Evolutionary conservation across 2,797 vertebrate genomes (phyloP), one percentile per base, ranked within the genome.

Genomic region (Neoniphon sammara): DNA sequence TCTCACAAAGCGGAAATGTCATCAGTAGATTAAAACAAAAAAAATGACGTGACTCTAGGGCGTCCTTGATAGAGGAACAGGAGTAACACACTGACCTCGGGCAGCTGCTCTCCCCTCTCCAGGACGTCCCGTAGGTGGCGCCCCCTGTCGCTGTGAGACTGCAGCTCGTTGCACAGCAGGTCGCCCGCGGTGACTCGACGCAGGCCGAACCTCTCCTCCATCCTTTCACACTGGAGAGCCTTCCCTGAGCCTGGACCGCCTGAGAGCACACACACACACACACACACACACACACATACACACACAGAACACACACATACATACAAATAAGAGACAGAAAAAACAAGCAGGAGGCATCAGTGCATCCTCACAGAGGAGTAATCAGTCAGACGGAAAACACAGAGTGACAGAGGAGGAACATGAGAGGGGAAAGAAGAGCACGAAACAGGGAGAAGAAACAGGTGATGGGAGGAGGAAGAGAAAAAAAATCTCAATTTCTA

Each of bases 201-300:
- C 77, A 98, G 92, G 67, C 95, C 94, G 0, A 97, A 96, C 76
- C 94, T 92, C 83, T 96, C 94, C 79, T 94, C 95, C 86, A 98
- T 88, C 85, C 93, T 94, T 89, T 95, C 91, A 10, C 96, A 96
- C 27, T 97, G 97, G 21, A 95, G 92, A 18, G 94, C 87, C 93
- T 98, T 98, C 59, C 97, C 97, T 21, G 97, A 98, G 63, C 94
- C 95, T 0, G 97, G 97, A 11, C 96, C 97, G 78, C 97, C 98
- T 94, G 78, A 31, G 17, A 30, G 36, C 9, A 21, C 8, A 15
- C 9, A 27, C 27, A 55, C 59, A 65, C 60, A 66, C 71, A 69
- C 36, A 65, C 31, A 73, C 21, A 55, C 57, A 56, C 27, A 46
- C 53, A 56, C 27, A 46, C 27, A 49, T 47, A 66, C 27, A 55